These are phyloP conservation scores for Leptinotarsa defecta DNA, from an alignment of 1,140 invertebrate genomes.

Conservation along the genomic window DNA sequence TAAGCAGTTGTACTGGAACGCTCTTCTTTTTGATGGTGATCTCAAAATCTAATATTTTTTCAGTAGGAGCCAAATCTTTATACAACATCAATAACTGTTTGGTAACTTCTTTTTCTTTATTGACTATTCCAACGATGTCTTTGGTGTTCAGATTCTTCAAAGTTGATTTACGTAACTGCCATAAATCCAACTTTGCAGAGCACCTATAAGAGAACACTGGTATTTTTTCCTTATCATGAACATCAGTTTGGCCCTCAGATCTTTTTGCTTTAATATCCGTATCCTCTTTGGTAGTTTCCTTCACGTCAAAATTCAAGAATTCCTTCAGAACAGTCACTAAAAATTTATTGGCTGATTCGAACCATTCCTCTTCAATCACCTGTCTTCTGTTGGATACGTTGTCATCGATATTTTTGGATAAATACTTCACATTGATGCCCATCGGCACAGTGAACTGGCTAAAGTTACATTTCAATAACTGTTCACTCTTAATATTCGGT, in stretches of 20 bases:
- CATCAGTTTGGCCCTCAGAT: slow-evolving; percentile 29
- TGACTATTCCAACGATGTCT: slow-evolving; percentile 12
- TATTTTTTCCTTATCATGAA: slow-evolving; percentile 17
- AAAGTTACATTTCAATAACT: slow-evolving; percentile 12
- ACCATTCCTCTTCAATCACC: slow-evolving; percentile 23
- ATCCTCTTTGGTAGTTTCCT: slow-evolving; percentile 14
- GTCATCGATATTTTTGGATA: slow-evolving; percentile 13
- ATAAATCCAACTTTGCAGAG: slow-evolving; percentile 37
- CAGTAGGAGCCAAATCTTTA: slow-evolving; percentile 21
- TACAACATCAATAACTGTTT: slow-evolving; percentile 28
- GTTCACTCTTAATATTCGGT: slow-evolving; percentile 22
- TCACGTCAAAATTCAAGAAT: slow-evolving; percentile 26
- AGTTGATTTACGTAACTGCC: slow-evolving; percentile 36
- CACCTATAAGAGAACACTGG: slow-evolving; percentile 35
- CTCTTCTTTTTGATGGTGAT: slow-evolving; percentile 24
- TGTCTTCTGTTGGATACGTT: background rate
- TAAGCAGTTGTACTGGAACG: slow-evolving; percentile 27
- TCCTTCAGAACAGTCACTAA: slow-evolving; percentile 26
- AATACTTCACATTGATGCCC: slow-evolving; percentile 15
- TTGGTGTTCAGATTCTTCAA: slow-evolving; percentile 30
- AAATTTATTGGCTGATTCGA: slow-evolving; percentile 29
- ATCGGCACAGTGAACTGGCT: slow-evolving; percentile 26
- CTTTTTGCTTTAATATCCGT: slow-evolving; percentile 25
- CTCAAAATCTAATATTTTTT: slow-evolving; percentile 35
- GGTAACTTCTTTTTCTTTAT: slow-evolving; percentile 34